Evolutionary conservation across 2,113 vertebrate species (phyloP).

Genomic region (Tinamus guttatus): DNA sequence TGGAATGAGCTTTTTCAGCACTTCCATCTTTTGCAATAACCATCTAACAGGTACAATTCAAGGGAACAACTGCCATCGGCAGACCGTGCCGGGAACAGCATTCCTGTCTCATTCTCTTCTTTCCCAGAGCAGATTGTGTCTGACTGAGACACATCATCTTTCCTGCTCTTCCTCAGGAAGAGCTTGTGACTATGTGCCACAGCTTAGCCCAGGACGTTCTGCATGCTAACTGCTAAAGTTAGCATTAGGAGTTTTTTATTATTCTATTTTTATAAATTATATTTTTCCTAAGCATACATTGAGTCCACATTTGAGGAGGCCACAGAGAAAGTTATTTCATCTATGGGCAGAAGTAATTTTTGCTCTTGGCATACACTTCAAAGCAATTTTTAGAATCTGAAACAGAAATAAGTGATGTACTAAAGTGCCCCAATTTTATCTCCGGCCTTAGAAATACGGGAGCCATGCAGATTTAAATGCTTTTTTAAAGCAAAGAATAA

Average conservation of each 20-base stretch:
- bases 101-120: neutral
- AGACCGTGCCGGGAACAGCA: neutral
- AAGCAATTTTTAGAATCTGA: conserved; percentile 68
- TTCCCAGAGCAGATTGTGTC: neutral
- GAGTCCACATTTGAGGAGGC: conserved; percentile 3
- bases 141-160: neutral
- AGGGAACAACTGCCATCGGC: neutral
- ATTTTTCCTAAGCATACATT: conserved; percentile 33
- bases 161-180: neutral
- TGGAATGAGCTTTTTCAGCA: neutral
- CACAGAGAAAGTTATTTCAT: conserved; percentile 45
- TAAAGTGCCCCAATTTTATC: conserved; percentile 63
- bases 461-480: conserved; percentile 45
- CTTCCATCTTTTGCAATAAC: neutral
- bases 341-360: conserved; percentile 56
- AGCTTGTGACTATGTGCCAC: neutral
- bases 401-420: conserved; percentile 58
- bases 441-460: conserved; percentile 45
- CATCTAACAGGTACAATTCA: neutral
- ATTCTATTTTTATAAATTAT: neutral
- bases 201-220: neutral
- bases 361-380: conserved; percentile 68
- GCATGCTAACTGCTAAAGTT: neutral
- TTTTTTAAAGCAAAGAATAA: conserved; percentile 46
- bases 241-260: neutral